Conservation (phyloP, 2,113 vertebrate genomes). For the Apaloderma vittatum region DNA sequence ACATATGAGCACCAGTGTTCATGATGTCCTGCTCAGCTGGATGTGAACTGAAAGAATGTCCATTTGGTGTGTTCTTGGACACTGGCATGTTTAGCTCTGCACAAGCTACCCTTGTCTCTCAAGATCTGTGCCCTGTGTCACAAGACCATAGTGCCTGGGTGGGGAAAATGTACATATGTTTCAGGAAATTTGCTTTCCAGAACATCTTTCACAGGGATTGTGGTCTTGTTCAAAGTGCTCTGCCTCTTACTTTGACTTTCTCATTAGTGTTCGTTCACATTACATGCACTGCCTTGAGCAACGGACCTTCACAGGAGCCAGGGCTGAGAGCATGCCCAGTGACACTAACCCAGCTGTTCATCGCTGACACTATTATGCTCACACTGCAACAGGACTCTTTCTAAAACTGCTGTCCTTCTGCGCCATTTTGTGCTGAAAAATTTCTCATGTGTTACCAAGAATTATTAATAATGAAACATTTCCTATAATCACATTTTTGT, state of each 20-base stretch:
- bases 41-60: not conserved
- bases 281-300: accelerated
- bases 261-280: not conserved
- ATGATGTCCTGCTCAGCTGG: not conserved
- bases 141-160: accelerated
- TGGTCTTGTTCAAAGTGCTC: not conserved
- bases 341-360: accelerated
- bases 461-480: not conserved
- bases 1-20: accelerated
- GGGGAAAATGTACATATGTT: not conserved
- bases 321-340: not conserved
- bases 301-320: not conserved
- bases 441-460: not conserved
- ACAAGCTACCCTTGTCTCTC: not conserved
- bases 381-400: not conserved
- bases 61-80: not conserved
- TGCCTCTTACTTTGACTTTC: not conserved
- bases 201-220: not conserved
- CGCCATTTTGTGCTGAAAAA: not conserved
- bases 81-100: accelerated
- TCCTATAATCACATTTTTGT: not conserved
- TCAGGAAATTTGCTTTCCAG: not conserved
- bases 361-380: not conserved
- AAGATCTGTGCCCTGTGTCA: not conserved
- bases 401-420: not conserved